phyloP scores from a whole-genome alignment of 2,888 invertebrate genomes.

The Netelia virgata region DNA sequence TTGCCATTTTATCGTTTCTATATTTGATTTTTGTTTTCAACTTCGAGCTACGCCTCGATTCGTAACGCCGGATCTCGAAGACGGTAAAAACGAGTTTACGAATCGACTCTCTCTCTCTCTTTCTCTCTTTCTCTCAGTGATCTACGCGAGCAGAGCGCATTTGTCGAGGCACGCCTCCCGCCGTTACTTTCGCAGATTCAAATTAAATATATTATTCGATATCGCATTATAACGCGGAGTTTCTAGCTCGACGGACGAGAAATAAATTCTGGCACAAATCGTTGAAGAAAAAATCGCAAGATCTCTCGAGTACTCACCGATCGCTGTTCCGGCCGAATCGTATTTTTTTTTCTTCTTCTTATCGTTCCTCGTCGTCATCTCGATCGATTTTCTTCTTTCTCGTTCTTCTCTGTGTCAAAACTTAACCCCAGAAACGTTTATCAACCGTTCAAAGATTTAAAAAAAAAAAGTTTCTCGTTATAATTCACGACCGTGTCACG shows the following conservation, averaged over 20 bases:
- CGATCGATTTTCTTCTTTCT: neutral
- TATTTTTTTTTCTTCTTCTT: neutral
- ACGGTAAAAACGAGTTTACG: constrained; percentile 63
- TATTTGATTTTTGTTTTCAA: constrained; percentile 7
- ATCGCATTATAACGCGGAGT: constrained; percentile 46
- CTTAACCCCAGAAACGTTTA: neutral
- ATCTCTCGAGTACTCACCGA: constrained; percentile 57
- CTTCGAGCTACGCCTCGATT: constrained; percentile 41
- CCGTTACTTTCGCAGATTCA: constrained; percentile 37
- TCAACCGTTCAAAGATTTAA: too few species aligned
- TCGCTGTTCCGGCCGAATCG: neutral
- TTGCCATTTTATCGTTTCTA: neutral
- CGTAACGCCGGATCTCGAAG: constrained; percentile 22
- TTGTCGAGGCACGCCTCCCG: constrained; percentile 45
- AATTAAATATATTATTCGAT: constrained; percentile 64
- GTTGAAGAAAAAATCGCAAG: constrained; percentile 48
- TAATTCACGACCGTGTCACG: too few species aligned
- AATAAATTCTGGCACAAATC: neutral
- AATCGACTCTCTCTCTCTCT: constrained; percentile 44
- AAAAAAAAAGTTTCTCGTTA: too few species aligned
- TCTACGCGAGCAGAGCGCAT: constrained; percentile 4
- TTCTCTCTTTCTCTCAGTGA: neutral
- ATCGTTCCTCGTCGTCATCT: constrained; percentile 6
- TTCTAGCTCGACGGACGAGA: constrained; percentile 4
- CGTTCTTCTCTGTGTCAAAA: constrained; percentile 25